Conservation (phyloP, 2,797 vertebrate genomes). For the Malurus leucopterus region DNA sequence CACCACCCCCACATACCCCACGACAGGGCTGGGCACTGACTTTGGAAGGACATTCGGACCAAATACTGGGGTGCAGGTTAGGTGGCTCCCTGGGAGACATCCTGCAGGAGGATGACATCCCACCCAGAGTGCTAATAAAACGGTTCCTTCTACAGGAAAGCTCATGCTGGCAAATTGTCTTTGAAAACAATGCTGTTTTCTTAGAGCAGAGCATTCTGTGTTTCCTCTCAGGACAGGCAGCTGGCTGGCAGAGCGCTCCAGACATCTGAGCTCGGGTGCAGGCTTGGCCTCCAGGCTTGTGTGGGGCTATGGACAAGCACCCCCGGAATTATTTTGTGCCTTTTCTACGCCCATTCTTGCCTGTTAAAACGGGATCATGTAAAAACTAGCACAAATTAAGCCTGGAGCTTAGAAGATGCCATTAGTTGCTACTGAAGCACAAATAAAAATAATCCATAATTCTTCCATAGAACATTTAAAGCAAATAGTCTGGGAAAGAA, state of each 20-base stretch:
- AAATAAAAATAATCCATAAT: slow-evolving; percentile 49
- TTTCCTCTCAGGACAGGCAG: not conserved
- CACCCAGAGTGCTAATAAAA: slow-evolving; percentile 38
- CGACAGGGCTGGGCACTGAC: not conserved
- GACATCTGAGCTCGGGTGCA: not conserved
- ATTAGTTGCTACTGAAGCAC: slow-evolving; percentile 42
- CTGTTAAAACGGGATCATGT: not conserved
- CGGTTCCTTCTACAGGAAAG: slow-evolving; percentile 33
- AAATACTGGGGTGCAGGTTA: not conserved
- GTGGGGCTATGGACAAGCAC: accelerated
- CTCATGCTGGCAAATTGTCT: slow-evolving; percentile 36
- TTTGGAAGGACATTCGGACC: not conserved
- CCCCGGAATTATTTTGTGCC: not conserved
- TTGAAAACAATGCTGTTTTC: slow-evolving; percentile 42
- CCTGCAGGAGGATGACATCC: not conserved
- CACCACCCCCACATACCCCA: accelerated
- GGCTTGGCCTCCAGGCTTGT: not conserved
- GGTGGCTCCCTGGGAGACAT: not conserved
- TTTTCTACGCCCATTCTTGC: not conserved
- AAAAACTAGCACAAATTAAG: slow-evolving; percentile 12
- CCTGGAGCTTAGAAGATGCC: not conserved
- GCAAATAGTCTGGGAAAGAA: slow-evolving; percentile 46
- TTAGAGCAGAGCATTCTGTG: not conserved
- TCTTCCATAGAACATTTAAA: slow-evolving; percentile 33
- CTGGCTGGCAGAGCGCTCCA: not conserved